Evolutionary conservation across 2,113 vertebrate species (phyloP).

Genomic region (Plestiodon gilberti): DNA sequence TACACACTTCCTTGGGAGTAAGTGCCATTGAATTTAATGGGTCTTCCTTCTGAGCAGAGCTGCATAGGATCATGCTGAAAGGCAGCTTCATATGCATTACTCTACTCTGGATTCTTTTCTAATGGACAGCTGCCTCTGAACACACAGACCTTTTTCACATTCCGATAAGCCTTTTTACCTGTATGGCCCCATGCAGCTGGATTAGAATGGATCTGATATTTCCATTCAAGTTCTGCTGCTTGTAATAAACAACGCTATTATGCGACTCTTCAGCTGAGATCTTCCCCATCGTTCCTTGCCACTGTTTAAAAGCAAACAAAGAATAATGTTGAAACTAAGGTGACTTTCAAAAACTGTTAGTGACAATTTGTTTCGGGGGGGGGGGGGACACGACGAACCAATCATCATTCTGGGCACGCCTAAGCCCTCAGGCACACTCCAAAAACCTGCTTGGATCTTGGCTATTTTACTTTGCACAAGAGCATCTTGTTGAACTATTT

Average conservation of each 20-base stretch:
- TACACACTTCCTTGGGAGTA: neutral
- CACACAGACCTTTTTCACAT: no score
- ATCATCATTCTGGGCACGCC: no score
- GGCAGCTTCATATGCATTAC: no score
- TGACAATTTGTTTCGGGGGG: no score
- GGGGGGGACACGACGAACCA: no score
- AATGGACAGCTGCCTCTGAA: no score
- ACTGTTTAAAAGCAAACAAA: constrained; percentile 15
- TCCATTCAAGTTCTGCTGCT: constrained; percentile 14
- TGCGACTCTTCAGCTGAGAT: constrained; percentile 8
- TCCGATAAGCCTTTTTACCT: constrained; percentile 53
- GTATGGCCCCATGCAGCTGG: constrained; percentile 42
- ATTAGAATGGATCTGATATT: neutral
- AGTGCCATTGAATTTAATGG: neutral
- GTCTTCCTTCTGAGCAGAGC: neutral
- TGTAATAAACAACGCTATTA: neutral
- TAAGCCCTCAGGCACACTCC: neutral
- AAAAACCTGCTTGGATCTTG: neutral
- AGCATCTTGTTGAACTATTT: neutral
- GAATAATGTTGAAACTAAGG: no score
- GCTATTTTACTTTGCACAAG: neutral
- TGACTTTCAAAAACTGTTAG: no score
- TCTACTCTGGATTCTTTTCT: no score
- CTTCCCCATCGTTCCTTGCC: constrained; percentile 33
- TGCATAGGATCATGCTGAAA: neutral